A percentile compares a stretch with the other conserved stretches of the same genome.
Evolutionary conservation across 2,888 invertebrate genomes (phyloP).

Genomic region (Colostygia pectinataria): DNA sequence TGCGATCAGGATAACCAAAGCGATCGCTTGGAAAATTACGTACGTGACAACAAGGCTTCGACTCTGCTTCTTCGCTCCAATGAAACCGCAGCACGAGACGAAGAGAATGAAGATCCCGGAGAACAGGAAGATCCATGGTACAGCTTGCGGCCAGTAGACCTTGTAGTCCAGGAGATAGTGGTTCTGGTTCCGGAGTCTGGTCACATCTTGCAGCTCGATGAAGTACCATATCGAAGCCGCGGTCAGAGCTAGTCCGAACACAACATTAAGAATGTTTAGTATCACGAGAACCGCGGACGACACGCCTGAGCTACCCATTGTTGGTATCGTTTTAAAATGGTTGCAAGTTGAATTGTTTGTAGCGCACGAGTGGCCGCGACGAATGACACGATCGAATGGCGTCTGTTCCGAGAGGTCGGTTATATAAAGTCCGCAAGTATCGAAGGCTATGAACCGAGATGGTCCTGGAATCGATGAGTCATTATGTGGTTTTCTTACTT

Average conservation of each 20-base stretch:
- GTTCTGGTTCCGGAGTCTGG: conserved; percentile 60
- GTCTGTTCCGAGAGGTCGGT: conserved; percentile 1
- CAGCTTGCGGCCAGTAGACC: conserved; percentile 73
- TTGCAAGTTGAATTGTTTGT: conserved; percentile 2
- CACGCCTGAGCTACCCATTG: conserved; percentile 42
- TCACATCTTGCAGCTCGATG: conserved; percentile 58
- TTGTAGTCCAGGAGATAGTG: conserved; percentile 72
- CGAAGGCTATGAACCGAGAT: conserved; percentile 25
- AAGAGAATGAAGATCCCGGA: conserved; percentile 58
- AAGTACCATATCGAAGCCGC: conserved; percentile 67
- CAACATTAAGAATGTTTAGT: conserved; percentile 55
- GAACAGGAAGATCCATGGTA: conserved; percentile 72
- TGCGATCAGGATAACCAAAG: conserved; percentile 48
- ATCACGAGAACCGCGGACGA: conserved; percentile 47
- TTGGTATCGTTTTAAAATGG: no score
- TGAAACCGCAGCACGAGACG: conserved; percentile 62
- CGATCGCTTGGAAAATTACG: conserved; percentile 50
- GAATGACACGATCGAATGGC: conserved; percentile 28
- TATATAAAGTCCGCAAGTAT: conserved; percentile 25
- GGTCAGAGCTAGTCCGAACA: conserved; percentile 57
- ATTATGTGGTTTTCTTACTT: conserved; percentile 21
- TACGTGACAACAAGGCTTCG: conserved; percentile 55
- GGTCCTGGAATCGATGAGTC: conserved; percentile 25
- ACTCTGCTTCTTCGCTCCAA: conserved; percentile 57
- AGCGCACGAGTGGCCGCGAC: conserved; percentile 21